These are phyloP conservation scores for Pediacus dermestoides DNA, from an alignment of 2,888 invertebrate genomes.

Conservation along the genomic window DNA sequence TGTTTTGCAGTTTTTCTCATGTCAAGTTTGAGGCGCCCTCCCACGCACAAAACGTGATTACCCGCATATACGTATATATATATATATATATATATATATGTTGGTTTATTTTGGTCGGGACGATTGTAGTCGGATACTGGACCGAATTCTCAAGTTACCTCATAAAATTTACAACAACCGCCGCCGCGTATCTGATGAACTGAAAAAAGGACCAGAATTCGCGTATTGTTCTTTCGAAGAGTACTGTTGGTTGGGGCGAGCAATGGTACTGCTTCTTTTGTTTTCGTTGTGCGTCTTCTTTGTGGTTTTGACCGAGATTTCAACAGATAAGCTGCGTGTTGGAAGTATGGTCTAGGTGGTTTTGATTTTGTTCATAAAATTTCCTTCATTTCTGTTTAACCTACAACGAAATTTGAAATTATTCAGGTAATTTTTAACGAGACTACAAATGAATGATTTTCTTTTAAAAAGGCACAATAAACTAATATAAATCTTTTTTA, in stretches of 20 bases:
- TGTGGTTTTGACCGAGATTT: too few species aligned
- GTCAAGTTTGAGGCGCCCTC: slow-evolving; percentile 26
- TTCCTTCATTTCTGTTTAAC: neutral
- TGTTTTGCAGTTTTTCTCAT: slow-evolving; percentile 28
- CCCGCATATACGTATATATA: slow-evolving; percentile 17
- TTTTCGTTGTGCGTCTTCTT: too few species aligned
- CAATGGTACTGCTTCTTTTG: slow-evolving; percentile 20
- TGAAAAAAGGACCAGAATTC: slow-evolving; percentile 21
- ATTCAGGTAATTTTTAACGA: slow-evolving; percentile 3
- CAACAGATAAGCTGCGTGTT: slow-evolving; percentile 6
- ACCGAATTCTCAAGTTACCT: slow-evolving; percentile 36
- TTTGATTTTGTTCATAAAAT: slow-evolving; percentile 1
- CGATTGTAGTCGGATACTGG: slow-evolving; percentile 41
- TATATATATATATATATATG: slow-evolving; percentile 20
- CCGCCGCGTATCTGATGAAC: slow-evolving; percentile 29
- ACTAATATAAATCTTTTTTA: too few species aligned
- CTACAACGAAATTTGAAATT: neutral
- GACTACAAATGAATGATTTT: too few species aligned
- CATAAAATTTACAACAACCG: slow-evolving; percentile 34
- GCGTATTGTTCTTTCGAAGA: slow-evolving; percentile 26
- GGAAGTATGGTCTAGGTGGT: neutral
- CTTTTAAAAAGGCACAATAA: too few species aligned
- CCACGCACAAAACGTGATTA: slow-evolving; percentile 28
- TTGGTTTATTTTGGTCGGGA: slow-evolving; percentile 33
- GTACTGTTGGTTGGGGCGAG: too few species aligned